These are phyloP conservation scores for Apteryx mantelli DNA, from an alignment of 2,113 vertebrate species.

Conservation along the genomic window DNA sequence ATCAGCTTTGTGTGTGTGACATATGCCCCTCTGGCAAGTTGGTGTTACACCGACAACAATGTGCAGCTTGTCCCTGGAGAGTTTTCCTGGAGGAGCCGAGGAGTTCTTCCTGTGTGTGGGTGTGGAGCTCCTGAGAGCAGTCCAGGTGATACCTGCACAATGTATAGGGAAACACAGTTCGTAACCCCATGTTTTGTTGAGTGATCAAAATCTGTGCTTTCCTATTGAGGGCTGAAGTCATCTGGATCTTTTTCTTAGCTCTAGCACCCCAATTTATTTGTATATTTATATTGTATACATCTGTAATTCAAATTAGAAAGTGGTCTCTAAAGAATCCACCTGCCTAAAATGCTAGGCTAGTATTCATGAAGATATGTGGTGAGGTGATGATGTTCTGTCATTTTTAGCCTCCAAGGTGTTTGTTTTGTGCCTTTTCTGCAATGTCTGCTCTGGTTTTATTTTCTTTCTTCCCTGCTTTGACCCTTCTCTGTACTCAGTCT, in stretches of 20 bases:
- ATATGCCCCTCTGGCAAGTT: not conserved
- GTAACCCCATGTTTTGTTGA: not conserved
- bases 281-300: not conserved
- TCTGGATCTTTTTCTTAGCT: not conserved
- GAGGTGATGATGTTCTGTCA: too few species aligned
- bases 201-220: not conserved
- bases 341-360: not conserved
- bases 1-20: not conserved
- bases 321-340: not conserved
- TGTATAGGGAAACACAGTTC: not conserved
- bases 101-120: fast-evolving
- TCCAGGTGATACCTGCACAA: not conserved
- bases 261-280: not conserved
- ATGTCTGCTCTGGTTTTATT: not conserved
- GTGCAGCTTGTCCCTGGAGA: not conserved
- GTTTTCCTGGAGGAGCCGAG: not conserved
- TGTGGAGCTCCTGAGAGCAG: not conserved
- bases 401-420: not conserved
- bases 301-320: not conserved
- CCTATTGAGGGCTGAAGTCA: not conserved
- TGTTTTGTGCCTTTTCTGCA: not conserved
- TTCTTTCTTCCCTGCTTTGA: not conserved
- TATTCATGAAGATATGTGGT: not conserved
- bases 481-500: not conserved
- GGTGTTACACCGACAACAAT: not conserved